Evolutionary conservation across 1,140 invertebrate species (phyloP), one percentile per base, ranked within the genome.

Genomic region (Pseudomyrmex gracilis): DNA sequence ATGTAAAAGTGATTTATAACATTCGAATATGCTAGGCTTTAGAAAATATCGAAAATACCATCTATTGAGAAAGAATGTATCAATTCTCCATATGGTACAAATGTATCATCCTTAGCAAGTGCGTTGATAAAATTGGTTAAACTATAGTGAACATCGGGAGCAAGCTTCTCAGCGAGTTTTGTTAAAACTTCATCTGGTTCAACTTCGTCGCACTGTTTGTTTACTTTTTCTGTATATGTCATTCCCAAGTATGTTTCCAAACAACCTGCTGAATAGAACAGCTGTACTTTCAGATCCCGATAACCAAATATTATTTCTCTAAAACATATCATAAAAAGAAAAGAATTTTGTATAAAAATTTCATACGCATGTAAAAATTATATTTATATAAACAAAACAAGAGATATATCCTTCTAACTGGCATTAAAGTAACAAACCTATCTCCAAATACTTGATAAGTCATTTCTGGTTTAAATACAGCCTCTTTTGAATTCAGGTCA

Each of bases 371-470:
- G 8, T 34, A 34, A 63, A 24, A 13, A 67, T 22, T 60, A 24
- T 49, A n/a, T 51, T 64, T 24, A 24, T 24, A 24, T 20, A 49
- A 58, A 57, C 22, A 17, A 61, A 58, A 34, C 34, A 10, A 24
- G 12, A 45, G 5, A 15, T 73, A 4, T 12, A 53, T 47, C 15
- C 47, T 4, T 10, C 22, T 20, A 53, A 76, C 49, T 17, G 15
- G 47, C 9, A 85, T 61, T 45, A 22, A 3, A 64, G 82, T 57
- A 55, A 94, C 94, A 91, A 93, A 96, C 96, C 95, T 95, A 89
- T 98, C 97, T 24, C 98, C 98, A 95, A 99, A 99, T 17, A 99
- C 96, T 94, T 99, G 98, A 95, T 99, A 98, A 68, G 97, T 97
- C 97, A 99, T 98, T 68, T 97, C 97, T 8, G 98, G 98, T 66